Base-by-base conservation (phyloP, 2,113 vertebrate genomes). In the Macroglossus sobrinus region DNA sequence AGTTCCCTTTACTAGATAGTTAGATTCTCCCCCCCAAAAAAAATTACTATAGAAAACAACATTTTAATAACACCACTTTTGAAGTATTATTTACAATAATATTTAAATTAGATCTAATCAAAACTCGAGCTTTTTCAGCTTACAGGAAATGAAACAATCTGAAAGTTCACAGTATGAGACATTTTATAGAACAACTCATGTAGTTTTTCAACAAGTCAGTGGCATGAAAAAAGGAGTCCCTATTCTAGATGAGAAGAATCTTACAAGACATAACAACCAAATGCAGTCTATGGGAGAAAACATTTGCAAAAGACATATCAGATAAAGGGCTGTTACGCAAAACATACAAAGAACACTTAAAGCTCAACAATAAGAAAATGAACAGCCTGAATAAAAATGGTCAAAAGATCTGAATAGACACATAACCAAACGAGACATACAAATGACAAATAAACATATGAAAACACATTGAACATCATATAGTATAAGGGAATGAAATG, bases 91-190 rank as follows among this genome's bases (percentile, higher is more conserved):
- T 50, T 10, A 33, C 9, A 26, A 89, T 92, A 71, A 47, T 71
- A 91, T 47, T 87, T 53, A 94, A 84, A 91, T 33, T n/a, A n/a
- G 71, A 84, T 64, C n/a, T 87, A 84, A 96, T 71, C 14, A 71
- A 88, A n/a, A 43, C 74, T 53, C 90, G 26, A 68, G 16, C 59
- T 76, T 15, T 85, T 91, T 28, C 16, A 43, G 4, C 24, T 78
- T 79, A 89, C 6, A 95, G 35, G 55, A 74, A 96, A 84, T 86
- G 47, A 89, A 92, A 82, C 79, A 33, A 40, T 55, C 30, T 38
- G 61, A 66, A 91, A 82, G 64, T 50, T 18, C 8, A 53, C 4
- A 84, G 35, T 4, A 12, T 24, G 38, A 35, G 2, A 59, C 35
- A 38, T 89, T 88, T 93, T 84, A 78, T 30, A 59, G 40, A 92